phyloP scores from a whole-genome alignment of 2,888 invertebrate genomes.

The Plebejus argus region DNA sequence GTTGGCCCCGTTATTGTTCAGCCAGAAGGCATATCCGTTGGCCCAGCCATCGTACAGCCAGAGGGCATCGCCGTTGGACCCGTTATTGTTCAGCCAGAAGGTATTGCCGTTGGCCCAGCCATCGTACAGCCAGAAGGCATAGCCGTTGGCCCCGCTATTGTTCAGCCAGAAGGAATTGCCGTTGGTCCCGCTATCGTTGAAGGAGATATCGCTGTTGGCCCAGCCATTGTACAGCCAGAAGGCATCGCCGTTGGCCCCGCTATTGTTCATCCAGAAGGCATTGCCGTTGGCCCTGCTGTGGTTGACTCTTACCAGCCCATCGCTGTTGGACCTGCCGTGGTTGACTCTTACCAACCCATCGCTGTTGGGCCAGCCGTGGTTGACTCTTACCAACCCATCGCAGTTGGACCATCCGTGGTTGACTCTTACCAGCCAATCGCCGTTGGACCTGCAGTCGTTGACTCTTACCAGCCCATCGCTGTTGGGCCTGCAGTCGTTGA shows the following conservation, averaged over 20 bases:
- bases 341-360: background rate
- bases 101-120: slow-evolving; percentile 40
- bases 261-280: slow-evolving; percentile 33
- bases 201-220: no score
- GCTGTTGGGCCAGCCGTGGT: slow-evolving; percentile 37
- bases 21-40: slow-evolving; percentile 19
- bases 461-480: slow-evolving; percentile 32
- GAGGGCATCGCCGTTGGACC: slow-evolving; percentile 39
- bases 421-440: slow-evolving; percentile 27
- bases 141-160: slow-evolving; percentile 35
- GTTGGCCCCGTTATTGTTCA: slow-evolving; percentile 23
- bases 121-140: slow-evolving; percentile 39
- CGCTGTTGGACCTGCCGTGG: no score
- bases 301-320: no score
- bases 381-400: slow-evolving; percentile 19
- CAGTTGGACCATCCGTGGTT: slow-evolving; percentile 37
- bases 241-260: slow-evolving; percentile 35
- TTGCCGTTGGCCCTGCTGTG: no score
- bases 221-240: background rate
- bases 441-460: slow-evolving; percentile 37
- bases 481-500: slow-evolving; percentile 32
- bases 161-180: background rate
- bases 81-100: slow-evolving; percentile 29
- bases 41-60: slow-evolving; percentile 31
- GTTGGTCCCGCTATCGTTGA: background rate